phyloP scores from a whole-genome alignment of 2,113 vertebrate species.

The Gadus macrocephalus region DNA sequence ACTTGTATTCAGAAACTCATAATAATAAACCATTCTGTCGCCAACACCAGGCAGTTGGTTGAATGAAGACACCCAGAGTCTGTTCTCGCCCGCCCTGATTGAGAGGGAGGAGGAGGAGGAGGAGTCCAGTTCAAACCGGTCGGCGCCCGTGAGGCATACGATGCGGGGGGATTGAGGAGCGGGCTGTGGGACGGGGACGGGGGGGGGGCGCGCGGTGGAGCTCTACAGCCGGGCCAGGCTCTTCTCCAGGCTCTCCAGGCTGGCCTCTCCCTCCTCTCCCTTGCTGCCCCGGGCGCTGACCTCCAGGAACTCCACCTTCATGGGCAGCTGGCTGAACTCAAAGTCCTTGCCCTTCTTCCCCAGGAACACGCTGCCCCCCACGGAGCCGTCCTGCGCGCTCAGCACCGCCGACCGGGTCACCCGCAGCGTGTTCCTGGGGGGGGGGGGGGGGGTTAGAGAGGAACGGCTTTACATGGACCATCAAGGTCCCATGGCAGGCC shows the following conservation, averaged over 20 bases:
- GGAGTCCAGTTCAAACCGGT: constrained; percentile 11
- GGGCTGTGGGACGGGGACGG: neutral
- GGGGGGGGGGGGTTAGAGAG: neutral
- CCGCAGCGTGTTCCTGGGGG: constrained; percentile 85
- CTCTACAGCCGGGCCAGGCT: constrained; percentile 83
- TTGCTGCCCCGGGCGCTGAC: constrained; percentile 84
- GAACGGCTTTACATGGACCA: too few relatives aligned
- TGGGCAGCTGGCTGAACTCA: constrained; percentile 87
- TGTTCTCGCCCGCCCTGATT: constrained; percentile 2
- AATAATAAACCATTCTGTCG: neutral
- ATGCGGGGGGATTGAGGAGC: neutral
- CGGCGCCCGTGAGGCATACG: constrained; percentile 17
- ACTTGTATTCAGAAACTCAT: too few relatives aligned
- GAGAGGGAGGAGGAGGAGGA: neutral
- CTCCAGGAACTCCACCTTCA: constrained; percentile 92
- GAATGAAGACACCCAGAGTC: neutral
- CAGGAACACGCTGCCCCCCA: constrained; percentile 70
- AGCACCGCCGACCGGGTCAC: constrained; percentile 89
- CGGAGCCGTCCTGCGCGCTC: constrained; percentile 83
- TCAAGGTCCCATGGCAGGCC: too few relatives aligned
- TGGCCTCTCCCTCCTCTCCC: constrained; percentile 73
- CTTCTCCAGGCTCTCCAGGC: constrained; percentile 79
- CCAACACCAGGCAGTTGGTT: neutral
- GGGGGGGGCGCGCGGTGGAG: neutral
- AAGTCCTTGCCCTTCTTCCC: constrained; percentile 95